Evolutionary conservation across 2,797 vertebrate species (phyloP).

Genomic region (Lepilemur septentrionalis): DNA sequence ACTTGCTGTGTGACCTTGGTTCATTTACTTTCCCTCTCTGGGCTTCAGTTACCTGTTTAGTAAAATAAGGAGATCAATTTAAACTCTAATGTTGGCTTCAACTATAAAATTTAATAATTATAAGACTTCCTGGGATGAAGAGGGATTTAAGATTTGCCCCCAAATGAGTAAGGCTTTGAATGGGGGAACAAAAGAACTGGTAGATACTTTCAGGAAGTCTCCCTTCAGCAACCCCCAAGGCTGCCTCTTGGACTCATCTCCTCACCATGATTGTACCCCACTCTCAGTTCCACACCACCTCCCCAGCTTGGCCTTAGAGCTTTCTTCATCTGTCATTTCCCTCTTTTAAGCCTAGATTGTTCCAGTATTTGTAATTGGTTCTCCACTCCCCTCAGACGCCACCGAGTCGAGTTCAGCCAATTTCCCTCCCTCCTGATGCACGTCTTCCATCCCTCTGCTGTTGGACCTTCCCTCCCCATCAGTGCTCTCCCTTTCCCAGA

Average conservation of each 20-base stretch:
- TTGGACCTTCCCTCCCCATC: not conserved
- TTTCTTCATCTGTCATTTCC: not conserved
- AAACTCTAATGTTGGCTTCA: not conserved
- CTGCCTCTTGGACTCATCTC: not conserved
- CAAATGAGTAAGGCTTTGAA: not conserved
- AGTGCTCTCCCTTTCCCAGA: not conserved
- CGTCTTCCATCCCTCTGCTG: not conserved
- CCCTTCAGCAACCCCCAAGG: not conserved
- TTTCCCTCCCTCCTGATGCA: not conserved
- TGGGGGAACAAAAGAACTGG: not conserved
- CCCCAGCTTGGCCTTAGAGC: not conserved
- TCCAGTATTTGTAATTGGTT: not conserved
- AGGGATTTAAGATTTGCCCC: not conserved
- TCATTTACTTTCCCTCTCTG: not conserved
- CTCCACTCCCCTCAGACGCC: not conserved
- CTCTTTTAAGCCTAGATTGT: not conserved
- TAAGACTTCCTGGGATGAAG: not conserved
- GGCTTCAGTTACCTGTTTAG: not conserved
- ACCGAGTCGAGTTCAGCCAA: not conserved
- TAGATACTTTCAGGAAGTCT: not conserved
- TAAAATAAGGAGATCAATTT: not conserved
- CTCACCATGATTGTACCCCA: rapidly evolving
- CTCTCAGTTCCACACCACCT: not conserved
- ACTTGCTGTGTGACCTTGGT: not conserved
- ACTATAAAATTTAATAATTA: not conserved